Evolutionary conservation across 1,140 invertebrate species (phyloP).

Genomic region (Asobara japonica): DNA sequence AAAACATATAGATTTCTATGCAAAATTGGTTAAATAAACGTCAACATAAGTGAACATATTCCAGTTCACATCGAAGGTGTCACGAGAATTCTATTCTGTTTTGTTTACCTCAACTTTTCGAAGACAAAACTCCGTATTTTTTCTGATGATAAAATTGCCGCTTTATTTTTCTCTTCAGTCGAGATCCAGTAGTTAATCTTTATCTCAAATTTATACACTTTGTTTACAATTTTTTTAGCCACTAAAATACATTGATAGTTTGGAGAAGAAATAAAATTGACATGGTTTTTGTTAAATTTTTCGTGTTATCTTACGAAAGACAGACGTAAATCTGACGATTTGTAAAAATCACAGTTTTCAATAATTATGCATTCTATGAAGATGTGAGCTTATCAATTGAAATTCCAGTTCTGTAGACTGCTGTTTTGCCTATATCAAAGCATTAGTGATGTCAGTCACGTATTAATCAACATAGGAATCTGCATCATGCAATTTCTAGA

Average conservation of each 20-base stretch:
- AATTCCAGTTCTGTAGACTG: too few species aligned
- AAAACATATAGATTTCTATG: background rate
- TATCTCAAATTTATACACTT: conserved; percentile 6
- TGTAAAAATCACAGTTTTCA: conserved; percentile 10
- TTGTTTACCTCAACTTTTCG: background rate
- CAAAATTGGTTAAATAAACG: background rate
- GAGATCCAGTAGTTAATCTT: background rate
- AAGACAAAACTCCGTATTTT: background rate
- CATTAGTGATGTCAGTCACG: too few species aligned
- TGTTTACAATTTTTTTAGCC: conserved; percentile 8
- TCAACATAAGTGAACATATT: background rate
- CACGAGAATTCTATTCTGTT: background rate
- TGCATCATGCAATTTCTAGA: too few species aligned
- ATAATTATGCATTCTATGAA: background rate
- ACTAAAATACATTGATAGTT: conserved; percentile 12
- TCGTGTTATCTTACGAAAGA: background rate
- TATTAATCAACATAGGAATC: too few species aligned
- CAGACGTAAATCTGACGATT: conserved; percentile 6
- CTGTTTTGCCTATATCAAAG: too few species aligned
- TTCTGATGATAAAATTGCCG: background rate
- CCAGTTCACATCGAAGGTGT: background rate
- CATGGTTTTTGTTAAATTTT: background rate
- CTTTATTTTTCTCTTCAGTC: background rate
- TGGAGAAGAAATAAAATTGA: background rate
- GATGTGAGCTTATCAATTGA: background rate